Base-by-base conservation (phyloP, 2,113 vertebrate species). In the Cairina moschata region DNA sequence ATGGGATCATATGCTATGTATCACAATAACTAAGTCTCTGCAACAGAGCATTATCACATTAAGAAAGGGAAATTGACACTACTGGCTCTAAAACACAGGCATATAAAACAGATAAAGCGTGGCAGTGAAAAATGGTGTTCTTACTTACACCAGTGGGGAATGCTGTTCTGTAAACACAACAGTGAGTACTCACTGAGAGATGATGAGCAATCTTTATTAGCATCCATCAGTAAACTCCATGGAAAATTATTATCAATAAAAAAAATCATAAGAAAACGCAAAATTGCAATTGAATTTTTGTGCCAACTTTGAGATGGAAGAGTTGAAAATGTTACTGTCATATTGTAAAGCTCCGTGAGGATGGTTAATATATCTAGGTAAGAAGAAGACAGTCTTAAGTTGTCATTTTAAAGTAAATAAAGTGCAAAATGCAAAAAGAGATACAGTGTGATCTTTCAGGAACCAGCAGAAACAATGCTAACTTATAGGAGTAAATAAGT, bases 331-430 rank as follows among this genome's bases (percentile, higher is more conserved):
- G 34, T 60, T 68, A 4, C 34, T 81, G 56, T 36, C 34, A 10
- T 21, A 9, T 17, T 28, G 5, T 44, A 60, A 34, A 54, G 32
- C 22, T 93, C 40, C 22, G 1, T 56, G 10, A 66, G 40, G 16
- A 32, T 42, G 31, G 13, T 25, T 40, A 56, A 25, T 58, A 62
- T 20, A 31, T 7, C 5, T 23, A 48, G 50, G 26, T 48, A 38
- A 60, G 28, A 60, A 18, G 13, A 50, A 12, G 25, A 21, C 6
- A 56, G 36, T 17, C 13, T 75, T 80, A 58, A 46, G 29, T 80
- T 1, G 0, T n/a, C 0, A 50, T 58, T 83, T 68, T 55, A 2
- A 74, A 50, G 32, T 59, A 20, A 34, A 9, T n/a, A 58, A 7
- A 11, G 40, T 15, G 52, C 69, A 63, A 52, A 38, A 5, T n/a